These are phyloP conservation scores for Itoplectis maculator DNA, from an alignment of 2,888 invertebrate species.

Conservation along the genomic window DNA sequence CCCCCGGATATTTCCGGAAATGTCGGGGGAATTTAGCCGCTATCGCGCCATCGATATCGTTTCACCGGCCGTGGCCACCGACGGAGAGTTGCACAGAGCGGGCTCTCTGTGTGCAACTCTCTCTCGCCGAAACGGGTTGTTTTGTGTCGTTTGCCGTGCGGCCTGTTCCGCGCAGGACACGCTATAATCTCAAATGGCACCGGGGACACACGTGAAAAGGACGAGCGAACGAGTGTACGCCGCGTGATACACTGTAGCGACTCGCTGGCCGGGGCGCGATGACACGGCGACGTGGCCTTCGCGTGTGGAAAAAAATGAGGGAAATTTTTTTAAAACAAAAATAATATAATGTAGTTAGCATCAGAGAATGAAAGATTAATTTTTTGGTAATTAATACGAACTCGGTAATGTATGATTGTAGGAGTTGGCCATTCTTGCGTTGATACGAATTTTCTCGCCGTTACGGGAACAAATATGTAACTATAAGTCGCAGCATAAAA, in stretches of 20 bases:
- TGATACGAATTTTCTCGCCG: no score
- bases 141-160: conserved; percentile 35
- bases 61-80: conserved; percentile 16
- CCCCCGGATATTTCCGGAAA: conserved; percentile 61
- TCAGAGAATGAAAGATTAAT: no score
- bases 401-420: no score
- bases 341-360: no score
- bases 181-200: conserved; percentile 34
- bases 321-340: neutral
- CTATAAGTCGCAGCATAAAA: no score
- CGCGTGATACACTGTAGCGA: conserved; percentile 2
- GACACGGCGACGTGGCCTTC: neutral
- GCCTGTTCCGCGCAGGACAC: conserved; percentile 44
- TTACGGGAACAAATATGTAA: no score
- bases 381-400: no score
- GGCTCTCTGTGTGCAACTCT: conserved; percentile 1
- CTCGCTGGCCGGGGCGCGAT: neutral
- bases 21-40: conserved; percentile 62
- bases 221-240: conserved; percentile 4
- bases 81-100: no score
- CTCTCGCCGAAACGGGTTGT: conserved; percentile 40
- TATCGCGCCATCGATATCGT: conserved; percentile 60
- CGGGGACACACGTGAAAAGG: conserved; percentile 12
- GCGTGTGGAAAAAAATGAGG: no score
- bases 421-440: no score